Evolutionary conservation across 2,888 invertebrate genomes (phyloP), one percentile per base, ranked within the genome.

Genomic region (Teleogryllus oceanicus): DNA sequence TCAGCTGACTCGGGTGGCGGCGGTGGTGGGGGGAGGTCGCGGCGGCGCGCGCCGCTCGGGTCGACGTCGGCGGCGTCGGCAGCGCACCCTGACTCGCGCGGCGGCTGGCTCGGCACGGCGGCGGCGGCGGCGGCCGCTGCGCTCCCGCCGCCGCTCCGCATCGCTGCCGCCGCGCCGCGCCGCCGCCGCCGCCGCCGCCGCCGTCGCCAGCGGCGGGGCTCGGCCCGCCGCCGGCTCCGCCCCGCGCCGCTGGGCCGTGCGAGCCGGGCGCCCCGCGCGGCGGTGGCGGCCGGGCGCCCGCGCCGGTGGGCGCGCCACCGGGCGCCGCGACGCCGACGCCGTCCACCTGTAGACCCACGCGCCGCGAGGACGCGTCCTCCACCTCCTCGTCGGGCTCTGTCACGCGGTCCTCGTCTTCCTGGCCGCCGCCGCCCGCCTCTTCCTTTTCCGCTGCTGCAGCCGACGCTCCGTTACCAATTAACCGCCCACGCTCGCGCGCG

Each of bases 181-280:
- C 83, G 82, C 86, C 86, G 86, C 87, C 87, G 83, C 62, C 62
- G 62, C 62, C 62, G 16, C 62, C 83, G 82, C 86, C 86, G 86
- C 87, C 87, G 83, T 78, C 83, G 82, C 80, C 81, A 82, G 82
- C 82, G 80, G 82, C 80, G 82, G 80, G 80, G 80, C 78, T 82
- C 80, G 81, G 80, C 80, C 78, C 80, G 80, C 78, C 80, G 78
- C 81, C 81, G 80, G 81, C 79, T 80, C 62, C 75, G n/a, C 75
- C 50, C 2, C 18, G 37, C n/a, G 50, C 24, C 0, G 50, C 77
- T 11, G n/a, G n/a, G n/a, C n/a, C n/a, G n/a, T n/a, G n/a, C n/a
- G n/a, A n/a, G n/a, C n/a, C n/a, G 49, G 49, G 18, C 50, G 21
- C 50, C 78, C n/a, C n/a, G n/a, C 50, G 21, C 50, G 50, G 80